Evolutionary conservation across 2,113 vertebrate genomes (phyloP), one percentile per base, ranked within the genome.

Genomic region (Sinosuthora webbiana): DNA sequence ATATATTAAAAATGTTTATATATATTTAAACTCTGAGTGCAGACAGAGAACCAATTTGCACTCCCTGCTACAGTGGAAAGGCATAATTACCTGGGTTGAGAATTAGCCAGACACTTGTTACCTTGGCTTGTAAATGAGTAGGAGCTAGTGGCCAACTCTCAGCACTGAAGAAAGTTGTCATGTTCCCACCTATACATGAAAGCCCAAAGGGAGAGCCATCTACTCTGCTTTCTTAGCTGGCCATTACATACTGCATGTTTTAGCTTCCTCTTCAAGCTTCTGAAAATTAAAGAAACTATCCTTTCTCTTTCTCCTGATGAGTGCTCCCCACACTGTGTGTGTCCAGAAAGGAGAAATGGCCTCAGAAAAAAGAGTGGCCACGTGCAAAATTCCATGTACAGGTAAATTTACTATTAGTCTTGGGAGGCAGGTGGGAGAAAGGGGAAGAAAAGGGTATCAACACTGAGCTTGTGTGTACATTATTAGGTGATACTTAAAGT

Each of bases 121-220:
- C 67, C 79, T 88, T 37, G 47, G 68, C n/a, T 87, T 86, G 56
- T 35, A 95, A 90, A 82, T 21, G n/a, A 63, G 30, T 17, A 86
- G 39, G 60, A 80, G 39, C 39, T 47, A 62, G 67, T 30, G 49
- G 69, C 49, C 53, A 88, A 42, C 56, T 83, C 47, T 22, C 47
- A 68, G 37, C 73, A 42, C 28, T 6, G 15, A 21, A 68, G 49
- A 69, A 83, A 75, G 37, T 3, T 67, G 42, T 62, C 22, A 15
- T 13, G 41, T 81, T 91, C 65, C 45, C 56, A 86, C 60, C n/a
- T 22, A 16, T 0, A 0, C 45, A 47, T 0, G 0, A 28, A 68
- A 69, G 27, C 55, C 63, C 52, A 64, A 68, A 81, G 60, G 44
- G 25, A 93, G 9, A 84, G 14, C 53, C 90, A 31, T 37, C 93